These are phyloP conservation scores for Equus przewalskii DNA, from an alignment of 2,113 vertebrate species.

Conservation along the genomic window DNA sequence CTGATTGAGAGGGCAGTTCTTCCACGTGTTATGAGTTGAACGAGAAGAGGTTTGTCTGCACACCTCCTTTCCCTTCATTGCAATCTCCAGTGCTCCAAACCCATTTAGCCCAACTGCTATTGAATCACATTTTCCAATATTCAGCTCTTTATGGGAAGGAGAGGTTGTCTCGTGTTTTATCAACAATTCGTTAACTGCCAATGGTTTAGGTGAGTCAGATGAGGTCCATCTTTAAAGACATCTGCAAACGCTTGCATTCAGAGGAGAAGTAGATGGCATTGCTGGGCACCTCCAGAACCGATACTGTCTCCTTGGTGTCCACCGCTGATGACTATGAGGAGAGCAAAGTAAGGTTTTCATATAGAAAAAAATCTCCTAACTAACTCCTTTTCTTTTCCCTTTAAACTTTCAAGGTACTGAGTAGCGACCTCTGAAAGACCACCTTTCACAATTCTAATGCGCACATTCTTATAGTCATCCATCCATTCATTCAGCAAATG, in stretches of 20 bases:
- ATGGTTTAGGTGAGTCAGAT: background rate
- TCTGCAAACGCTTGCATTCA: background rate
- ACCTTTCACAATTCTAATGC: background rate
- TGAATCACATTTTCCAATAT: background rate
- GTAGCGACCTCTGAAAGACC: background rate
- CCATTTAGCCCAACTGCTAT: background rate
- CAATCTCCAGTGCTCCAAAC: background rate
- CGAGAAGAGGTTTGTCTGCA: background rate
- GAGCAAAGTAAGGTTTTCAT: background rate
- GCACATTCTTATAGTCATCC: background rate
- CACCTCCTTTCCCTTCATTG: background rate
- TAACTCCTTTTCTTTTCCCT: background rate
- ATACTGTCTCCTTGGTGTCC: background rate
- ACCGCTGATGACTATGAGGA: background rate
- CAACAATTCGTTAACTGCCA: background rate
- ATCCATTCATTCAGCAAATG: background rate
- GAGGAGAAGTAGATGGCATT: background rate
- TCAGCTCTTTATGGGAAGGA: background rate
- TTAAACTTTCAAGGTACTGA: background rate
- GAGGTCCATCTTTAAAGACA: background rate
- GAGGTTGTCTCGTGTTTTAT: background rate
- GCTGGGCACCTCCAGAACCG: background rate
- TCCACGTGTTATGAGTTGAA: background rate
- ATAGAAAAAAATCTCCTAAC: background rate
- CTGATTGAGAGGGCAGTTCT: background rate